A percentile compares a stretch with the other conserved stretches of the same genome.
Evolutionary conservation across 2,797 vertebrate species (phyloP).

Genomic region (Propithecus perrieri): DNA sequence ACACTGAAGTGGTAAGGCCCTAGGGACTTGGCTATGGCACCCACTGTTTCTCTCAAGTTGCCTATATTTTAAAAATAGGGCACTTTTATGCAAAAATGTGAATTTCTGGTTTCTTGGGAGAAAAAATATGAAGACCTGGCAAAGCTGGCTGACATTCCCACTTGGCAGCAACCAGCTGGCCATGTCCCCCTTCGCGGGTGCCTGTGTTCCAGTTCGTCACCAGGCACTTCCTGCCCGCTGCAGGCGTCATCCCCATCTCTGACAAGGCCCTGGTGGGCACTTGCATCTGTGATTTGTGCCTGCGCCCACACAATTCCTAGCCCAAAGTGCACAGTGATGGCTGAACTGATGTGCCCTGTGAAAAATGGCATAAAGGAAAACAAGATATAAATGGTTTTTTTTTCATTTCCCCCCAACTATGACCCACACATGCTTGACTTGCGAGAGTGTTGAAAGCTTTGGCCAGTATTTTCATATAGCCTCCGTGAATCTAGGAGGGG

Average conservation of each 20-base stretch:
- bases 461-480: neutral
- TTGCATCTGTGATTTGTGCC: neutral
- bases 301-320: neutral
- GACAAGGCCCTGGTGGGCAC: neutral
- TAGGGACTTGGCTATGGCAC: neutral
- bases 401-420: neutral
- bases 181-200: neutral
- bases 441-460: neutral
- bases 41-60: neutral
- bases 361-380: neutral
- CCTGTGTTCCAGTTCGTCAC: too few relatives aligned
- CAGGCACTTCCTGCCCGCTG: neutral
- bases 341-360: neutral
- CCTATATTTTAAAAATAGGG: slow-evolving; percentile 8
- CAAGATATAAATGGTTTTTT: neutral
- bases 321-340: neutral
- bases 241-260: neutral
- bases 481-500: neutral
- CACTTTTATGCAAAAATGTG: neutral
- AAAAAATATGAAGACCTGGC: neutral
- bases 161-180: neutral
- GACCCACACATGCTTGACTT: neutral
- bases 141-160: neutral
- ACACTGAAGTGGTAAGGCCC: neutral
- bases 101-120: neutral